Conservation (phyloP, 2,797 vertebrate species). For the Microctenopoma steveboyesi region DNA sequence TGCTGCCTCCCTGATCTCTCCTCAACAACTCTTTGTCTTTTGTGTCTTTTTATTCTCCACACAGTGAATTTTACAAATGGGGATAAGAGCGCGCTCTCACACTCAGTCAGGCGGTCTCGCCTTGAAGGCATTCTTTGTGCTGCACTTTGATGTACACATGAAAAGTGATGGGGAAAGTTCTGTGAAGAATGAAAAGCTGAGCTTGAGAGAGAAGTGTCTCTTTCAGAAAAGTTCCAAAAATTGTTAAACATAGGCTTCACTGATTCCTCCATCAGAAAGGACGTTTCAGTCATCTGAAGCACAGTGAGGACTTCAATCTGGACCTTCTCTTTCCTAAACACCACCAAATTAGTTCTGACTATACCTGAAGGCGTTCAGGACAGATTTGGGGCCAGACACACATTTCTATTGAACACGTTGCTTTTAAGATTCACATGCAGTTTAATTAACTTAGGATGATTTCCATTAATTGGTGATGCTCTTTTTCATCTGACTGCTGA, state of each 20-base stretch:
- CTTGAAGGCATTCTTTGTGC: neutral
- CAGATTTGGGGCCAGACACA: too few relatives aligned
- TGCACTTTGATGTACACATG: neutral
- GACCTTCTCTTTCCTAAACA: neutral
- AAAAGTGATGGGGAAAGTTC: neutral
- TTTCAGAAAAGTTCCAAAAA: too few relatives aligned
- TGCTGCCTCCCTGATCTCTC: neutral
- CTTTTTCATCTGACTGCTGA: too few relatives aligned
- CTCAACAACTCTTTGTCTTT: neutral
- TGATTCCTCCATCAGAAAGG: too few relatives aligned
- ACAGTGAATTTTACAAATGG: neutral
- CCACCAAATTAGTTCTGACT: too few relatives aligned
- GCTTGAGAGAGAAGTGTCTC: neutral
- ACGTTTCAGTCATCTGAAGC: neutral
- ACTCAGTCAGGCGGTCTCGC: neutral
- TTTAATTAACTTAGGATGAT: too few relatives aligned
- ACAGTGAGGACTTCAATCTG: neutral
- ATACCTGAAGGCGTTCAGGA: neutral
- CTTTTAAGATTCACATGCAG: too few relatives aligned
- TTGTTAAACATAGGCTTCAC: neutral
- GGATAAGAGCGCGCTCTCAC: neutral
- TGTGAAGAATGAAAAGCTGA: neutral
- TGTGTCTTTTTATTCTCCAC: neutral
- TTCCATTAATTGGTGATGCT: too few relatives aligned
- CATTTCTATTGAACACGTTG: neutral